Evolutionary conservation across 2,888 invertebrate species (phyloP).

Genomic region (Drosophila yooni): DNA sequence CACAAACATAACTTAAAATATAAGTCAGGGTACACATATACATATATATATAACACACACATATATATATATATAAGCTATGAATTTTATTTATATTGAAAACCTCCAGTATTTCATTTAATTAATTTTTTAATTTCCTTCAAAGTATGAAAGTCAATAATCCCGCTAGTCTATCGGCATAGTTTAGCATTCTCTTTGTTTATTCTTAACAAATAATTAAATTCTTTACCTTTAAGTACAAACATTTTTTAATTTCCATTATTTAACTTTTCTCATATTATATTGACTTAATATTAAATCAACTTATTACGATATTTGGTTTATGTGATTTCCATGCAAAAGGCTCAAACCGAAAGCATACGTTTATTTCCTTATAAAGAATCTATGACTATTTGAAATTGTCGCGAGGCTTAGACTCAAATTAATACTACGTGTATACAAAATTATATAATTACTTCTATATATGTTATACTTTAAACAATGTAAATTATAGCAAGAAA

Average conservation of each 20-base stretch:
- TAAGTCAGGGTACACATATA: slow-evolving; percentile 40
- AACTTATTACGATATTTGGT: slow-evolving; percentile 30
- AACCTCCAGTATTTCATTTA: slow-evolving; percentile 50
- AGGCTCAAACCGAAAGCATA: slow-evolving; percentile 57
- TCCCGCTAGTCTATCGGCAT: slow-evolving; percentile 2
- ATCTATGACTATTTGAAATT: slow-evolving; percentile 53
- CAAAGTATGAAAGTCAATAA: slow-evolving; percentile 18
- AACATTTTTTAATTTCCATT: slow-evolving; percentile 58
- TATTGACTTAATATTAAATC: slow-evolving; percentile 24
- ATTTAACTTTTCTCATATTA: slow-evolving; percentile 41
- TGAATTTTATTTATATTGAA: slow-evolving; percentile 22
- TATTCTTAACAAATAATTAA: slow-evolving; percentile 22
- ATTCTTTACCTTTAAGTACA: slow-evolving; percentile 71
- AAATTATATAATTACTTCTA: slow-evolving; percentile 47
- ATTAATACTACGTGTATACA: slow-evolving; percentile 53
- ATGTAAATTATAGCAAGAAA: slow-evolving; percentile 56
- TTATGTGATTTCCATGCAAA: slow-evolving; percentile 60
- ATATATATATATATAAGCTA: slow-evolving; percentile 32
- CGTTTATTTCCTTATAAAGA: slow-evolving; percentile 42
- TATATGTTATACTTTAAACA: slow-evolving; percentile 51
- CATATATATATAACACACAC: slow-evolving; percentile 9
- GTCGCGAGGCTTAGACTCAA: slow-evolving; percentile 64
- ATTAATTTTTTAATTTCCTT: slow-evolving; percentile 28
- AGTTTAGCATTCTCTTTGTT: slow-evolving; percentile 29
- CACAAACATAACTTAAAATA: slow-evolving; percentile 15